Evolutionary conservation across 2,888 invertebrate genomes (phyloP), one percentile per base, ranked within the genome.

Genomic region (Morpho deidamia): DNA sequence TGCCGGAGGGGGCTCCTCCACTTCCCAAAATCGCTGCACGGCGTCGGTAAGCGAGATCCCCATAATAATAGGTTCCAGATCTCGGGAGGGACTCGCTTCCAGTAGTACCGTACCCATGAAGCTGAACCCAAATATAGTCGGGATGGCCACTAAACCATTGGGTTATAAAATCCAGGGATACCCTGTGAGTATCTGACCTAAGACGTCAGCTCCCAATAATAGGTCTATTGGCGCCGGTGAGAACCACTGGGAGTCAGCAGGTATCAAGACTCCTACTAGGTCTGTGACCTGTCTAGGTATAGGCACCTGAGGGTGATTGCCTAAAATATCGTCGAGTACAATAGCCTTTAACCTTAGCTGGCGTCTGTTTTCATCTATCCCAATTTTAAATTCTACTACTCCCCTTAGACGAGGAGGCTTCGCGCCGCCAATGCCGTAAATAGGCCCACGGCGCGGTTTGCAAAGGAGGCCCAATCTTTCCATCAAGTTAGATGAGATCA

Each of bases 1-100:
- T 10, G 37, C 37, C 7, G 10, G 3, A 5, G 45, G 37, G 11
- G 45, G 45, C 37, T 45, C 45, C 8, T 45, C 45, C 4, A 45
- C 14, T 14, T 45, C 45, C 45, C 45, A 45, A 45, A 45, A 45
- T 35, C 45, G 11, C 11, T 45, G 45, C 12, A 45, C 14, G 8
- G 14, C 14, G 9, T 45, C 45, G 3, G 11, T n/a, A 4, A 45
- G 35, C 10, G 45, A 45, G 9, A 45, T 12, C 10, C 45, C 45
- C 1, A 9, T 11, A 7, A 32, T n/a, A 8, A 32, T 7, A 5
- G 7, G 43, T n/a, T 43, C 43, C 3, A 7, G 7, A 8, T 3
- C 43, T 9, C 10, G 43, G 4, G 10, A 10, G 23, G 23, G 32
- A 7, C 23, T 32, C 11, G 10, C 43, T 32, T 23, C 23, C 12